Evolutionary conservation across 1,140 invertebrate genomes (phyloP), one percentile per base, ranked within the genome.

Genomic region (Drosophila orena): DNA sequence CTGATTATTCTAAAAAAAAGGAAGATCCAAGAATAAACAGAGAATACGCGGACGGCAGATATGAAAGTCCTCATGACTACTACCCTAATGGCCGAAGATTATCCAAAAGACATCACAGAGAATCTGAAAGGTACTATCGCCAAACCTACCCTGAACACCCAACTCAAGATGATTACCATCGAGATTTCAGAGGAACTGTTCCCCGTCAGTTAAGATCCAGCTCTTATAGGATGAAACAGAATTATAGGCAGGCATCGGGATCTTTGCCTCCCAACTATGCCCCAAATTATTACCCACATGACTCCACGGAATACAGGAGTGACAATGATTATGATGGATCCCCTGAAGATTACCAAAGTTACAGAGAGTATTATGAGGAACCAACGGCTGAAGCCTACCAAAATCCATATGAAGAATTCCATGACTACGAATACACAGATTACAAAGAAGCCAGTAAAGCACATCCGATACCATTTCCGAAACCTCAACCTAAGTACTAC

Each of bases 211-310:
- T 42, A 15, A 10, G 17, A 12, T 15, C 17, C 0, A 8, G 12
- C 6, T n/a, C 14, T 6, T 24, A 37, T 15, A 27, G 20, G 15
- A 30, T 11, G 6, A 30, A 17, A n/a, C 3, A n/a, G 3, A 34
- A 44, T 4, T 12, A 8, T 17, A 35, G 59, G n/a, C 58, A 74
- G 35, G 0, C 34, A 2, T 64, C 52, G 10, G 59, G 70, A 8
- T 65, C 59, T 0, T 2, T 57, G 3, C 24, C 71, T 6, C 20
- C 38, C 14, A 46, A 37, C 4, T 47, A 53, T 75, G 24, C 24
- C 40, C 4, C n/a, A 6, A 17, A 40, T n/a, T 46, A 27, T 12
- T 44, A 53, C 50, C n/a, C 10, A 1, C 22, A 12, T 0, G 22
- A 37, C 11, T 17, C 20, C 14, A 10, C 15, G 8, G 30, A 52